Percentiles rank a stretch among this genome's conserved stretches.
Evolutionary conservation across 2,113 vertebrate genomes (phyloP).

Genomic region (Sphaerodactylus townsendi): DNA sequence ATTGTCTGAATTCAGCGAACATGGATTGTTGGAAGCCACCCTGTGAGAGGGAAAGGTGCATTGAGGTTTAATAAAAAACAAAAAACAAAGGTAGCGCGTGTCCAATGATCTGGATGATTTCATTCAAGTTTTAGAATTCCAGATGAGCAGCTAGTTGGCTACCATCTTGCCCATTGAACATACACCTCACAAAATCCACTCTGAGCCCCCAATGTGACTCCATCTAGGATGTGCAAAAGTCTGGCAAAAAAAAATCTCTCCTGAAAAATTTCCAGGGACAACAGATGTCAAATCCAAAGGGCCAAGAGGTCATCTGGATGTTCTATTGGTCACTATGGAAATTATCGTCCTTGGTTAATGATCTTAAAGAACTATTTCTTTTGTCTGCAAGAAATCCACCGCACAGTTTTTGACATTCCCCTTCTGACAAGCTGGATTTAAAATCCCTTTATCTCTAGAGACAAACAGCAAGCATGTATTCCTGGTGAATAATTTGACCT

Average conservation of each 20-base stretch:
- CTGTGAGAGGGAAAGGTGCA: no score
- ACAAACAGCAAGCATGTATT: slow-evolving; percentile 71
- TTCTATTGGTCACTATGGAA: slow-evolving; percentile 3
- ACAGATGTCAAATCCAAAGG: not conserved
- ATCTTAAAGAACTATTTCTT: slow-evolving; percentile 48
- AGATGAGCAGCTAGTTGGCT: no score
- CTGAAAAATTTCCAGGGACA: slow-evolving; percentile 33
- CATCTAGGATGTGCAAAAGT: not conserved
- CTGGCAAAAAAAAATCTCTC: not conserved
- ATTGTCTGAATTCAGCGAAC: not conserved
- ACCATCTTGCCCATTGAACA: no score
- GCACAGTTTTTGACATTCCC: slow-evolving; percentile 68
- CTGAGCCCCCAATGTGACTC: not conserved
- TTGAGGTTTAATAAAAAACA: no score
- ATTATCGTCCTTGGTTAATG: slow-evolving; percentile 19
- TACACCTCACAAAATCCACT: not conserved
- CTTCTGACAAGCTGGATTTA: slow-evolving; percentile 60
- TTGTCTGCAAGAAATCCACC: slow-evolving; percentile 63
- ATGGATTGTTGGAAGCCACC: no score
- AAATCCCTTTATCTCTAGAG: slow-evolving; percentile 75
- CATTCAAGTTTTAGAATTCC: no score
- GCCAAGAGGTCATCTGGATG: slow-evolving; percentile 13
- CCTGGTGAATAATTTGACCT: slow-evolving; percentile 67
- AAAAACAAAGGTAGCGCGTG: not conserved
- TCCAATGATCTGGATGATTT: not conserved